phyloP scores from a whole-genome alignment of 1,140 invertebrate genomes.

The Cydia splendana region DNA sequence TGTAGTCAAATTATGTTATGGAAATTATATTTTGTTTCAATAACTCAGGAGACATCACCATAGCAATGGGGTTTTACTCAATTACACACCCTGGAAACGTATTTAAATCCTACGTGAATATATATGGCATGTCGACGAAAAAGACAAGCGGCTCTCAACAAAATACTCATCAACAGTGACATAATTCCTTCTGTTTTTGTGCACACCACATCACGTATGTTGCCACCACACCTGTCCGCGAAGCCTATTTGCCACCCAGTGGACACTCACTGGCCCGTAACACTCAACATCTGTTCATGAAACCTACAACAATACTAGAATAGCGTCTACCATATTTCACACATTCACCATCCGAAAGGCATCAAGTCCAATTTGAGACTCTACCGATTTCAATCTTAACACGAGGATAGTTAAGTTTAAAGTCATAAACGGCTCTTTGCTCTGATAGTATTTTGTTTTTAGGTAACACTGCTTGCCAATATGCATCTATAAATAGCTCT shows the following conservation, averaged over 20 bases:
- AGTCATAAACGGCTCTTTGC: background rate
- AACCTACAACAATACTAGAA: constrained; percentile 3
- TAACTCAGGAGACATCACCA: too few species aligned
- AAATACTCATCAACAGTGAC: background rate
- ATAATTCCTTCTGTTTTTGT: background rate
- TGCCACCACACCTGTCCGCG: background rate
- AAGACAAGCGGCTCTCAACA: too few species aligned
- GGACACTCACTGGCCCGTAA: constrained; percentile 8
- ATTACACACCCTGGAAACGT: too few species aligned
- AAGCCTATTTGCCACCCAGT: constrained; percentile 10
- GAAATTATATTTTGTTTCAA: too few species aligned
- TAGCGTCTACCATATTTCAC: background rate
- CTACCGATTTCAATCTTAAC: background rate
- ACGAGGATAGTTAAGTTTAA: background rate
- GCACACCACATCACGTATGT: background rate
- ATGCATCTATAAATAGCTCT: constrained; percentile 9
- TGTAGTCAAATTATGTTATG: too few species aligned
- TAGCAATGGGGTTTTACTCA: too few species aligned
- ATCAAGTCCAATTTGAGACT: background rate
- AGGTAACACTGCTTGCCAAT: background rate
- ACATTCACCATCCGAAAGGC: background rate
- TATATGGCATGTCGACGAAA: too few species aligned
- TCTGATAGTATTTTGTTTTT: background rate
- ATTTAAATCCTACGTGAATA: too few species aligned
- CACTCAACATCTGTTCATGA: constrained; percentile 9